Evolutionary conservation across 2,113 vertebrate species (phyloP).

Genomic region (Polyodon spathula): DNA sequence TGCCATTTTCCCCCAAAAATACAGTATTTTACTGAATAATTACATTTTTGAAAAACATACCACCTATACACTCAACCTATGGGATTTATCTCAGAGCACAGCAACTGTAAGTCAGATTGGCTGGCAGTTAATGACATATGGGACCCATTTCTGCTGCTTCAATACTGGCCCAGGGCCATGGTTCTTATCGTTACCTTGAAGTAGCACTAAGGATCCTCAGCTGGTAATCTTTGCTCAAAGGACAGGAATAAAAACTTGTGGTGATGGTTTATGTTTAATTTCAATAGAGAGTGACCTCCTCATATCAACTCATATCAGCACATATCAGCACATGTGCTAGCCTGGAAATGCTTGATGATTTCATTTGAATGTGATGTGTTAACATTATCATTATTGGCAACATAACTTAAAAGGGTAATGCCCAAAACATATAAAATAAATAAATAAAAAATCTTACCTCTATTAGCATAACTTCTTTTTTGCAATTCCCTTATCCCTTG

Average conservation of each 20-base stretch:
- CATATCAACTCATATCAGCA: not conserved
- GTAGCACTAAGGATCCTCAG: not conserved
- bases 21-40: not conserved
- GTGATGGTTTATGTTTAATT: not conserved
- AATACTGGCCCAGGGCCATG: not conserved
- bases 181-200: not conserved
- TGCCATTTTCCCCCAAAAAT: not conserved
- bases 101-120: not conserved
- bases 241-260: not conserved
- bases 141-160: not conserved
- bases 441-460: too few species aligned
- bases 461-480: too few species aligned
- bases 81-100: not conserved
- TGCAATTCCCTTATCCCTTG: too few species aligned
- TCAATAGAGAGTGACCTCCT: conserved; percentile 1
- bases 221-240: conserved; percentile 5
- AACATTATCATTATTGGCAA: too few species aligned
- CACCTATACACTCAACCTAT: not conserved
- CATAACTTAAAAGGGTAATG: too few species aligned
- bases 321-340: not conserved
- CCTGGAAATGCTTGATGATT: not conserved
- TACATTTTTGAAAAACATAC: not conserved
- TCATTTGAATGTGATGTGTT: too few species aligned
- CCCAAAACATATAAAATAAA: too few species aligned
- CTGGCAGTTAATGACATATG: conserved; percentile 1